Percentiles rank a stretch among this genome's conserved stretches.
These are phyloP conservation scores for Neomonachus schauinslandi DNA, from an alignment of 2,113 vertebrate species.

Conservation along the genomic window DNA sequence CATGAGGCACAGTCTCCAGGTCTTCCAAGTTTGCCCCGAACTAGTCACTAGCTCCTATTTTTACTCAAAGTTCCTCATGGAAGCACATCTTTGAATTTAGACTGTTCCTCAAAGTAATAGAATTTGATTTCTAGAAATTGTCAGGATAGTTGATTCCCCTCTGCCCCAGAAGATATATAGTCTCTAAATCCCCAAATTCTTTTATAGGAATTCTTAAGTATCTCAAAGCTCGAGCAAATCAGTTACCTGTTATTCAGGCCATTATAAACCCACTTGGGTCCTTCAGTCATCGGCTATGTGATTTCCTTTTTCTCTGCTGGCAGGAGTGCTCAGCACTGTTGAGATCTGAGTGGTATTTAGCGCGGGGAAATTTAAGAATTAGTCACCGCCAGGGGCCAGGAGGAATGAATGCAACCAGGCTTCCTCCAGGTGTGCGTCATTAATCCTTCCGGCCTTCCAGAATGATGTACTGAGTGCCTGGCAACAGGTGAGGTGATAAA, in stretches of 20 bases:
- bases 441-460: neutral
- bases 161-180: neutral
- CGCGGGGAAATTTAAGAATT: neutral
- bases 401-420: neutral
- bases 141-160: neutral
- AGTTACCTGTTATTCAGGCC: neutral
- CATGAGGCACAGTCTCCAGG: neutral
- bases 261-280: neutral
- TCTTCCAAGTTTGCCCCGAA: neutral
- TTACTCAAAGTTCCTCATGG: neutral
- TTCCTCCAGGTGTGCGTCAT: neutral
- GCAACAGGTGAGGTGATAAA: neutral
- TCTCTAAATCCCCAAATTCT: conserved; percentile 1
- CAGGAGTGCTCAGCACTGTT: neutral
- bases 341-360: neutral
- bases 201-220: neutral
- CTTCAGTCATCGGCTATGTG: neutral
- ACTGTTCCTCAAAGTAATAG: neutral
- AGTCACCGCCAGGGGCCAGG: neutral
- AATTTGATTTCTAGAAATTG: neutral
- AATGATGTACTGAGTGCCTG: neutral
- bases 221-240: neutral
- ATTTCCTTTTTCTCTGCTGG: neutral
- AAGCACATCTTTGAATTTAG: neutral
- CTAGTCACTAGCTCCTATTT: neutral